Evolutionary conservation across 2,797 vertebrate species (phyloP), one percentile per base, ranked within the genome.

Genomic region (Tachyglossus aculeatus): DNA sequence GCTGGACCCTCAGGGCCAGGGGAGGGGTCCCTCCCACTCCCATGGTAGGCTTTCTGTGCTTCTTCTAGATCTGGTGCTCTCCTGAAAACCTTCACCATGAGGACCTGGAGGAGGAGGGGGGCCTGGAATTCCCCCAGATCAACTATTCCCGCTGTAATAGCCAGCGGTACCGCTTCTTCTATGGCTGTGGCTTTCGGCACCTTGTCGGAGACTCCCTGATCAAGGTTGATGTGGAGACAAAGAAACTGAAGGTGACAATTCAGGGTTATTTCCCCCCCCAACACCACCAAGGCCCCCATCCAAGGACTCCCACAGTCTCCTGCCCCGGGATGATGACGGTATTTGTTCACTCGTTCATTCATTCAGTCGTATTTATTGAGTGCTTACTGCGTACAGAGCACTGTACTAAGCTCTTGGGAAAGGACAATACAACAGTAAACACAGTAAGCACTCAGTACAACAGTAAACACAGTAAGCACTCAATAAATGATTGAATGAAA

Each of bases 91-190:
- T 99, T 37, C 85, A 96, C 82, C 88, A 92, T 0, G 91, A 95
- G 4, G 92, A 94, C 47, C 92, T 98, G 33, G 53, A 87, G 9
- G 57, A 93, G 2, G 93, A 93, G 4, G 95, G 96, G 16, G 96
- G 97, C 11, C 44, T 98, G 80, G 97, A 98, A 86, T 98, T 98
- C 80, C 97, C 97, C 8, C 96, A 96, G 67, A 98, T 98, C 84
- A 95, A 98, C 81, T 99, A 99, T 24, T 25, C 70, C 2, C 59
- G 25, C 25, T 95, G 38, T 69, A 97, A 91, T 45, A 88, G 95
- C 6, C 90, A 84, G 57, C 95, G 93, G 1, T 98, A 98, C 63
- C 90, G 90, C 14, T 98, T 93, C 80, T 95, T 97, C 87, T 98
- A 98, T 0, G 96, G 95, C 19, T 98, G 96, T 18, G 97, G 97